Percentiles rank a stretch among this genome's conserved stretches.
Conservation (phyloP, 2,797 vertebrate species). For the Aselliscus stoliczkanus region DNA sequence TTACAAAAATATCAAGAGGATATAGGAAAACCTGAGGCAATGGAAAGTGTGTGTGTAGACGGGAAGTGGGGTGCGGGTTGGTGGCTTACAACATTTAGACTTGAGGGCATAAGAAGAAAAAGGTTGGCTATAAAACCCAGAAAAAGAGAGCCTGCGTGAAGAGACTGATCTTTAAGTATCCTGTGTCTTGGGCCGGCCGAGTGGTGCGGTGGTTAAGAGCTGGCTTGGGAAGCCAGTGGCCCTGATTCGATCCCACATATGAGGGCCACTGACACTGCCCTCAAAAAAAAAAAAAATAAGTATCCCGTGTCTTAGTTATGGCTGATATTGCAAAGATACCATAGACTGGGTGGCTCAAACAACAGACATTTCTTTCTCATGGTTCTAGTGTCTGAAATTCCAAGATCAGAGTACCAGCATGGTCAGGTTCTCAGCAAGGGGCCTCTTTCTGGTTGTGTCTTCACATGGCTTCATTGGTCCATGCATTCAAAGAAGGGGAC, state of each 20-base stretch:
- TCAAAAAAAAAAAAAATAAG: no score
- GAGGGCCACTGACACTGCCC: no score
- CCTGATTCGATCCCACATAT: no score
- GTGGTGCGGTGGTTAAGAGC: no score
- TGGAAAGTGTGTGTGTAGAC: background rate
- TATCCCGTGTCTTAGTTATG: background rate
- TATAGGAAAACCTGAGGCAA: background rate
- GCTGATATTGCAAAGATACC: background rate
- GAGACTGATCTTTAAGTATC: background rate
- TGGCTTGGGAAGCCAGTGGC: no score
- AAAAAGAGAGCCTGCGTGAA: background rate
- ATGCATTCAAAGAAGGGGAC: background rate
- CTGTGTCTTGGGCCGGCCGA: no score
- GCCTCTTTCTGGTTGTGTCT: background rate
- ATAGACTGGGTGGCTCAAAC: background rate
- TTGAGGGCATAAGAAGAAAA: background rate
- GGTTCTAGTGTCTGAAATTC: background rate
- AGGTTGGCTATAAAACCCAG: background rate
- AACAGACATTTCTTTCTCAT: background rate
- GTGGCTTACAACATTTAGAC: background rate
- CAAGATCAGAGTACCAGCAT: background rate
- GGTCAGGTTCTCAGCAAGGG: background rate
- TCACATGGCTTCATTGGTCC: background rate
- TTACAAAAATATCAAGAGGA: background rate
- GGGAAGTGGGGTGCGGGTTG: accelerated